Percentiles rank a stretch among this genome's conserved stretches.
Conservation (phyloP, 2,888 invertebrate species). For the Macrophya alboannulata region DNA sequence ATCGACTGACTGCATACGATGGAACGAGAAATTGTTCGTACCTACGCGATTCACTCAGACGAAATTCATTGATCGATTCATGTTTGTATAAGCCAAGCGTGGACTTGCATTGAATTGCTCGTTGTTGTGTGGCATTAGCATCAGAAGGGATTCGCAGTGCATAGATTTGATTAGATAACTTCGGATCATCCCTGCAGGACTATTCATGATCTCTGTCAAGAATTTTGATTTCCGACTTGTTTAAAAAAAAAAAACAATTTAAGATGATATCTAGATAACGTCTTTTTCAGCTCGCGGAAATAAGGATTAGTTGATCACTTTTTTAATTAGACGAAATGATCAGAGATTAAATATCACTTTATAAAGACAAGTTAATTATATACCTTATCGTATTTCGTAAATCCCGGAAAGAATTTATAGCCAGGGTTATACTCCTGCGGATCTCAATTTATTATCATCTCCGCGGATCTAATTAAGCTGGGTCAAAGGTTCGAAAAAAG, state of each 20-base stretch:
- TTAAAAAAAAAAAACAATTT: too few species aligned
- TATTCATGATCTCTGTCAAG: neutral
- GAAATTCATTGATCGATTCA: neutral
- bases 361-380: conserved; percentile 12
- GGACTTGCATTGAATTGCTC: neutral
- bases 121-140: neutral
- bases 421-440: neutral
- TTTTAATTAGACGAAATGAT: neutral
- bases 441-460: neutral
- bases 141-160: neutral
- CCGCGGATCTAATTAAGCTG: neutral
- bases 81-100: neutral
- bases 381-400: conserved; percentile 18
- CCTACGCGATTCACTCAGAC: neutral
- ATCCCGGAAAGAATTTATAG: neutral
- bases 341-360: neutral
- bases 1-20: neutral
- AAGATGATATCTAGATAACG: neutral
- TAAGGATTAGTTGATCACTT: neutral
- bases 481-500: neutral
- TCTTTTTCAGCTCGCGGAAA: neutral
- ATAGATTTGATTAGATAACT: neutral
- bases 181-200: neutral
- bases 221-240: neutral
- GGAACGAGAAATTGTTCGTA: neutral